These are phyloP conservation scores for Dione juno DNA, from an alignment of 2,888 invertebrate species.

Conservation along the genomic window DNA sequence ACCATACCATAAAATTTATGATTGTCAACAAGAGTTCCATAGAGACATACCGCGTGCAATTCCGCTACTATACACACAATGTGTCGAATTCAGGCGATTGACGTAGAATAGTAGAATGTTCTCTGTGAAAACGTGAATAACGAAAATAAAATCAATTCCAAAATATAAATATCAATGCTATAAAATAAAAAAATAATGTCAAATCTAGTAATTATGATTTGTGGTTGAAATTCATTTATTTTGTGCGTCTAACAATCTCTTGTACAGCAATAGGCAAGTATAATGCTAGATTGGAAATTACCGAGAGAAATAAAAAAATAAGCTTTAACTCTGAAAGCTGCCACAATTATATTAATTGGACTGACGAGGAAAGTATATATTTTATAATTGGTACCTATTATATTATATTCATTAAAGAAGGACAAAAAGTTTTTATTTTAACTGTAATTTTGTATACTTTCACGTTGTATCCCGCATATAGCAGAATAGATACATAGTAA, in stretches of 20 bases:
- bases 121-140: too few relatives aligned
- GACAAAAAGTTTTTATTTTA: too few relatives aligned
- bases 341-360: conserved; percentile 15
- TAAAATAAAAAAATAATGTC: neutral
- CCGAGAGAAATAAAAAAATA: neutral
- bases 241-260: neutral
- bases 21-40: too few relatives aligned
- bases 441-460: neutral
- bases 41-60: too few relatives aligned
- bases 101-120: too few relatives aligned
- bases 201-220: neutral
- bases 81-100: too few relatives aligned
- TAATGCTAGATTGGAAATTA: neutral
- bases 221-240: neutral
- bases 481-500: neutral
- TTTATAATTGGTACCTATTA: neutral
- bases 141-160: too few relatives aligned
- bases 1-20: too few relatives aligned
- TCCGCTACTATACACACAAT: too few relatives aligned
- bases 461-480: neutral
- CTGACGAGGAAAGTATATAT: neutral
- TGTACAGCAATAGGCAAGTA: neutral
- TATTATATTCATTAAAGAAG: neutral
- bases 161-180: too few relatives aligned
- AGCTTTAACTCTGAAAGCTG: conserved; percentile 3